Evolutionary conservation across 2,888 invertebrate species (phyloP).

Genomic region (Thumatha senex): DNA sequence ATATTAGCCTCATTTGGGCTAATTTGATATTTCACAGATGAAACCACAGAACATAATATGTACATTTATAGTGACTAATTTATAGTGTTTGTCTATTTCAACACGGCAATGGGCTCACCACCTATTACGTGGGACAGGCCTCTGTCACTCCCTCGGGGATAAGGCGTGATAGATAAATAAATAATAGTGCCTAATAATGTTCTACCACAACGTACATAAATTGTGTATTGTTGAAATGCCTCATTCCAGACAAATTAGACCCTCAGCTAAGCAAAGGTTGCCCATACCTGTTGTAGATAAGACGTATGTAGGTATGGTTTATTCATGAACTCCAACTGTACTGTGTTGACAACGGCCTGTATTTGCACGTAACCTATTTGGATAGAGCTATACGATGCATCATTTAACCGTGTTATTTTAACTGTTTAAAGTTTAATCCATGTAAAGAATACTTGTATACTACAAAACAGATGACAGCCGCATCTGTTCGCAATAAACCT

Average conservation of each 20-base stretch:
- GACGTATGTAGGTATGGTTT: not conserved
- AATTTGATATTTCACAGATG: slow-evolving; percentile 22
- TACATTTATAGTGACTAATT: slow-evolving; percentile 13
- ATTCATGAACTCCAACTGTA: slow-evolving; percentile 14
- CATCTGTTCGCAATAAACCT: too few species aligned
- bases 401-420: too few species aligned
- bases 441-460: too few species aligned
- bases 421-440: too few species aligned
- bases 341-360: slow-evolving; percentile 13
- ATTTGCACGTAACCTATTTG: slow-evolving; percentile 20
- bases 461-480: too few species aligned
- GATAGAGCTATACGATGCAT: slow-evolving; percentile 24
- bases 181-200: too few species aligned
- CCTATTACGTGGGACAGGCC: too few species aligned
- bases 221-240: not conserved
- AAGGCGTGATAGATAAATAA: too few species aligned
- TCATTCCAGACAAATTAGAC: not conserved
- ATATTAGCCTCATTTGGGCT: slow-evolving; percentile 16
- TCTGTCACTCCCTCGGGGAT: too few species aligned
- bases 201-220: not conserved
- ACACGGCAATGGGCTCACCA: too few species aligned
- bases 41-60: slow-evolving; percentile 19
- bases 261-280: too few species aligned
- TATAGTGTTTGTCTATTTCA: too few species aligned
- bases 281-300: not conserved